Evolutionary conservation across 2,888 invertebrate species (phyloP), one percentile per base, ranked within the genome.

Genomic region (Melinaea menophilus): DNA sequence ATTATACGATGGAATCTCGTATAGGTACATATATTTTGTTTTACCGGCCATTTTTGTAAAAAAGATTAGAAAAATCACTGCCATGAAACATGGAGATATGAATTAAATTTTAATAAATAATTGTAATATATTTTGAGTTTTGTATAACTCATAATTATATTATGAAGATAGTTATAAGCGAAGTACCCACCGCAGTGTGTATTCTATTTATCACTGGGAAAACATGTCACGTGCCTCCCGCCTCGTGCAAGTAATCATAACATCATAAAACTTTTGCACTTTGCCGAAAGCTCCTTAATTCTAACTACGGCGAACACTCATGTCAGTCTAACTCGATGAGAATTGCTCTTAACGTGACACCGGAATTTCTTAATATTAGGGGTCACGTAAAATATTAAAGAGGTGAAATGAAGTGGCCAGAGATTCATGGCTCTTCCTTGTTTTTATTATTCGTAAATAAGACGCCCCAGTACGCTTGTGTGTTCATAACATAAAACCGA

Each of bases 321-420:
- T 83, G 88, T 89, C 90, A 89, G 90, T 89, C 86, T 84, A 86
- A 86, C 81, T 86, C 90, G 90, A 90, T 90, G 90, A 89, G 88
- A 88, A 88, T 86, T 87, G 85, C 85, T 79, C 80, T 80, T 51
- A 74, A 81, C 79, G 81, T 78, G 81, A 77, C 80, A 70, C 79
- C 76, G 74, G 74, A 78, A 70, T 77, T 79, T 77, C 81, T 83
- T 82, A 81, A 88, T 87, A 88, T 89, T 83, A 86, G 88, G 81
- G 90, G 89, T 90, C 90, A 90, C 90, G 90, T 90, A 90, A 88
- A 90, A 90, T 90, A 90, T 90, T 90, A 90, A 90, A 88, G 82
- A 83, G 84, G 79, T 82, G 83, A 85, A 84, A 89, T 87, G 90
- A 86, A 90, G 89, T 90, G 86, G 89, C 87, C 87, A 86, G 85